Evolutionary conservation across 2,888 invertebrate species (phyloP), one percentile per base, ranked within the genome.

Genomic region (Schizotus pectinicornis): DNA sequence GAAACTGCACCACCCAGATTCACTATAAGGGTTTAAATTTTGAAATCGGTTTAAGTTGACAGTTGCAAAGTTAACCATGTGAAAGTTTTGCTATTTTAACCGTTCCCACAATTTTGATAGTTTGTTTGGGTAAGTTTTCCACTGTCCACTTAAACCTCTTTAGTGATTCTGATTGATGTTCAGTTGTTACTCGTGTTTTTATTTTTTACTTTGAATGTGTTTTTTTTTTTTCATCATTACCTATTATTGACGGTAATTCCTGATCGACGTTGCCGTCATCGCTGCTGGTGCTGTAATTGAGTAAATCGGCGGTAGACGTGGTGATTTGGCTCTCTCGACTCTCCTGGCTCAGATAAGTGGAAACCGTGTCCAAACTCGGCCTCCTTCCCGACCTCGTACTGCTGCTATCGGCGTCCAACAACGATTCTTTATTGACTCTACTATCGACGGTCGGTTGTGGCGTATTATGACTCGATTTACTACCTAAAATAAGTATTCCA

Each of bases 291-390:
- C 74, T 74, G 50, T 75, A 79, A 61, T 77, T 76, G 7, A 79
- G 67, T 14, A 79, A 67, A 67, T 79, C 79, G 0, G 77, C 74
- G 0, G 78, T 78, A 6, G 79, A 79, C 3, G 76, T 71, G 8
- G 78, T 77, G 1, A 76, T 76, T 63, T 77, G 78, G 71, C 88
- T 88, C 32, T 88, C 88, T 76, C 89, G 87, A 81, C 91, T 92
- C 79, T 92, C 92, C 66, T 90, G 92, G 76, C 93, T 93, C 69
- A 94, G 84, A 82, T 94, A 94, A 0, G 94, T 94, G 56, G 93
- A 93, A 31, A 94, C 91, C 7, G 94, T 94, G 77, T 94, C 94
- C 37, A 93, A 88, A 76, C 92, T 92, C 55, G 92, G 93, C 12
- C 93, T 81, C 8, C 93, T 82, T 39, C 88, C 89, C 48, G 90